phyloP scores from a whole-genome alignment of 2,797 vertebrate genomes.

The Sebastes kiyomatsui region DNA sequence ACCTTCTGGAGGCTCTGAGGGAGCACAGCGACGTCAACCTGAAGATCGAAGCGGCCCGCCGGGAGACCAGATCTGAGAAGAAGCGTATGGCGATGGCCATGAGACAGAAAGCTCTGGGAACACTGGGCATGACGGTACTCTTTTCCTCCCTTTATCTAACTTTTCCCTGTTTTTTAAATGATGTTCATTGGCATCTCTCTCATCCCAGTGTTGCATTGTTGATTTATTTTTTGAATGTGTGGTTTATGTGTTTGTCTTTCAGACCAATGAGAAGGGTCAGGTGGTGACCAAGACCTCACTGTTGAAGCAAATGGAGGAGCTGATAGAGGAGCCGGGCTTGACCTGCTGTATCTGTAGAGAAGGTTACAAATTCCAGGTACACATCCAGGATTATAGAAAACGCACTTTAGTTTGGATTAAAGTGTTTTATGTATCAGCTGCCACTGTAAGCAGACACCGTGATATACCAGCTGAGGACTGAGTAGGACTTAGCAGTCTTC shows the following conservation, averaged over 20 bases:
- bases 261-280: slow-evolving; percentile 99
- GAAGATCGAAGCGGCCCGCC: slow-evolving; percentile 96
- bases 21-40: slow-evolving; percentile 95
- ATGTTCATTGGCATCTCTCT: not conserved
- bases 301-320: slow-evolving; percentile 98
- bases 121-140: slow-evolving; percentile 95
- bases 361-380: slow-evolving; percentile 99
- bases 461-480: not conserved
- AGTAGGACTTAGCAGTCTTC: no score
- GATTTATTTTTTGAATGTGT: not conserved
- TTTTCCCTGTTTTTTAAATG: not conserved
- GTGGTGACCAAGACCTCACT: slow-evolving; percentile 98
- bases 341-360: slow-evolving; percentile 99
- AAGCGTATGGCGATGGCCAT: slow-evolving; percentile 99
- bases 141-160: not conserved
- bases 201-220: not conserved
- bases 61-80: slow-evolving; percentile 97
- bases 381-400: not conserved
- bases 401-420: not conserved
- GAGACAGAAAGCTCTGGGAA: slow-evolving; percentile 98
- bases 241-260: slow-evolving; percentile 45
- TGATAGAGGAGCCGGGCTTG: slow-evolving; percentile 96
- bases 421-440: not conserved
- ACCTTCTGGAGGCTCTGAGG: slow-evolving; percentile 94
- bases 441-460: not conserved